Base-by-base conservation (phyloP, 2,888 invertebrate species). In the Himalopsyche anomala region DNA sequence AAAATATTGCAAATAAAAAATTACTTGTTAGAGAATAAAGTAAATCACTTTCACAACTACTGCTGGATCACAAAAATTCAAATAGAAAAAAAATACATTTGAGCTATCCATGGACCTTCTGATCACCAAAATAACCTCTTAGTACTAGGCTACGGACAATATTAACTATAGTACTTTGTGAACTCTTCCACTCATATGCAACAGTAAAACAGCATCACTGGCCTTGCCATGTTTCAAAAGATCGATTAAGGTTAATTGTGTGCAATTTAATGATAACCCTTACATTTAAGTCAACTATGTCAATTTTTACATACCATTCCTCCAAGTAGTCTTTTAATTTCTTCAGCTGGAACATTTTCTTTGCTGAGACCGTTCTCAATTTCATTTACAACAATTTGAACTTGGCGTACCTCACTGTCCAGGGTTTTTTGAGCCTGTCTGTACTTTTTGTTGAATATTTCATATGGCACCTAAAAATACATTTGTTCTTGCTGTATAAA, bases 361-460 rank as follows among this genome's bases (percentile, higher is more conserved):
- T 93, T 94, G 88, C 95, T 94, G 4, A 97, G 92, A 36, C 95
- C 95, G 87, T 94, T 94, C 90, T 98, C 97, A n/a, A 98, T 92
- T 89, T 98, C 97, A 83, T 94, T 93, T 0, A 97, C 96, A 0
- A 96, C 95, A 88, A 95, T 95, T 89, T 97, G 96, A 4, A 99
- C 96, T 91, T 98, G 97, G 2, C 98, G 96, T 0, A 97, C 97
- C 91, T 98, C 99, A 86, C 99, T 94, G 90, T 99, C 99, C 86
- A 99, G 92, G 15, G 96, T 96, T 90, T 99, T 98, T 92, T 99
- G 99, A 3, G 99, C 98, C 80, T 96, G 95, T 85, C 99, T 96
- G 91, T 99, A 99, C 90, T 97, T 98, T 91, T 99, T 99, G 92
- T 99, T 99, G 89, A 99, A 94, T 82, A 99, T 95, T 92, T 99